Percentiles rank a stretch among this genome's conserved stretches.
Conservation (phyloP, 2,113 vertebrate genomes). For the cattle (Bos taurus) region DNA sequence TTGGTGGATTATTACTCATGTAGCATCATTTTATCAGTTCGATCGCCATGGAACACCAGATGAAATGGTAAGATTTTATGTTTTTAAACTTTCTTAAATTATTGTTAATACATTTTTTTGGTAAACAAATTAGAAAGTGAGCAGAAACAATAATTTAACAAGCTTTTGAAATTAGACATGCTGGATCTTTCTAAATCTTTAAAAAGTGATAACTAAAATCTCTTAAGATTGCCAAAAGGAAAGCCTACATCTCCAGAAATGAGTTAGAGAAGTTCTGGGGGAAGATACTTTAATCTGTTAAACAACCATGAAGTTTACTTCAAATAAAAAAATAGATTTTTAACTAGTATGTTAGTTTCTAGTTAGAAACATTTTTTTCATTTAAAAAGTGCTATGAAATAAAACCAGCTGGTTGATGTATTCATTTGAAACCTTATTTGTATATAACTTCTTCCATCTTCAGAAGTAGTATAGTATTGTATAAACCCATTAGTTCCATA, state of each 20-base stretch:
- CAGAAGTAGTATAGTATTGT: not conserved
- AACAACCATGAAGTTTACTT: not conserved
- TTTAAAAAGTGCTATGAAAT: not conserved
- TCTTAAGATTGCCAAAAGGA: not conserved
- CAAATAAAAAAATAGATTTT: slow-evolving; percentile 6
- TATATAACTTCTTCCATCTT: not conserved
- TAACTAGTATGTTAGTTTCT: slow-evolving; percentile 12
- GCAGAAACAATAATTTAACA: not conserved
- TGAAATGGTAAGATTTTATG: slow-evolving; percentile 81
- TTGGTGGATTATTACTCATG: slow-evolving; percentile 93
- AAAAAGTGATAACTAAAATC: not conserved
- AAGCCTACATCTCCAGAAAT: slow-evolving; percentile 3
- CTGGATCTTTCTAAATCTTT: not conserved
- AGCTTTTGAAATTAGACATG: not conserved
- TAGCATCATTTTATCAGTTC: slow-evolving; percentile 87
- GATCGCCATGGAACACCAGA: slow-evolving; percentile 85
- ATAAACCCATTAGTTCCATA: not conserved
- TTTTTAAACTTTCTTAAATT: not conserved
- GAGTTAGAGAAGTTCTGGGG: not conserved
- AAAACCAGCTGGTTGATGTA: not conserved
- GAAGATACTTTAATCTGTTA: slow-evolving; percentile 4
- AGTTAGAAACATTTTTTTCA: slow-evolving; percentile 2
- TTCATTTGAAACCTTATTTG: slow-evolving; percentile 22
- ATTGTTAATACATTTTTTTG: not conserved
- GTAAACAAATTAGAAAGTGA: not conserved